phyloP scores from a whole-genome alignment of 2,113 vertebrate genomes.

The Leucopsar rothschildi region DNA sequence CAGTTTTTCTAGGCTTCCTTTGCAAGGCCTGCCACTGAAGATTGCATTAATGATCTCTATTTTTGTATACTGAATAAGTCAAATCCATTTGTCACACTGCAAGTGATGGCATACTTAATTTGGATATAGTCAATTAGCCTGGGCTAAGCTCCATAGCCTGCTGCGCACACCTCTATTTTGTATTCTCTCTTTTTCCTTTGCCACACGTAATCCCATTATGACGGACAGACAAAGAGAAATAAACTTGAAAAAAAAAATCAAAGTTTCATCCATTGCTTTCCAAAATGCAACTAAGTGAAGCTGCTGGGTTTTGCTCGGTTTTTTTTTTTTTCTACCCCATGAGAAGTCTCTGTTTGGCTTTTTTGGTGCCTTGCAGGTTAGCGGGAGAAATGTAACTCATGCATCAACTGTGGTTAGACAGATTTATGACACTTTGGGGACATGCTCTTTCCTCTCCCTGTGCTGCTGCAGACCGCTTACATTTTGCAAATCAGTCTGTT shows the following conservation, averaged over 20 bases:
- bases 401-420: conserved; percentile 92
- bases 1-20: conserved; percentile 77
- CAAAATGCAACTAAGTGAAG: conserved; percentile 73
- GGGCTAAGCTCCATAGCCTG: conserved; percentile 95
- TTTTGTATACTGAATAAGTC: conserved; percentile 99
- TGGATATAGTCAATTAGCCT: conserved; percentile 99
- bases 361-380: conserved; percentile 83
- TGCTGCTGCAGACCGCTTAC: conserved; percentile 93
- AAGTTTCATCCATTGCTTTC: conserved; percentile 73
- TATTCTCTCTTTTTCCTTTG: conserved; percentile 92
- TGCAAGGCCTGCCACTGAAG: conserved; percentile 82
- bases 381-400: conserved; percentile 92
- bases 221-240: conserved; percentile 83
- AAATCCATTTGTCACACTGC: conserved; percentile 99
- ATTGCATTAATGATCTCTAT: conserved; percentile 98
- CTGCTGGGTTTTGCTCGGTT: conserved; percentile 59
- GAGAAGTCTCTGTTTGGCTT: conserved; percentile 81
- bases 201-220: conserved; percentile 99
- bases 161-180: conserved; percentile 97
- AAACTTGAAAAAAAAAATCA: conserved; percentile 74
- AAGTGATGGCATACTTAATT: conserved; percentile 99
- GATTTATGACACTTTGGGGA: conserved; percentile 98
- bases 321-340: conserved; percentile 57
- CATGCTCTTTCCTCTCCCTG: conserved; percentile 92
- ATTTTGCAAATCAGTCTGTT: conserved; percentile 99